Base-by-base conservation (phyloP, 64 coral and sea anemone genomes). In the Montipora foliosa region DNA sequence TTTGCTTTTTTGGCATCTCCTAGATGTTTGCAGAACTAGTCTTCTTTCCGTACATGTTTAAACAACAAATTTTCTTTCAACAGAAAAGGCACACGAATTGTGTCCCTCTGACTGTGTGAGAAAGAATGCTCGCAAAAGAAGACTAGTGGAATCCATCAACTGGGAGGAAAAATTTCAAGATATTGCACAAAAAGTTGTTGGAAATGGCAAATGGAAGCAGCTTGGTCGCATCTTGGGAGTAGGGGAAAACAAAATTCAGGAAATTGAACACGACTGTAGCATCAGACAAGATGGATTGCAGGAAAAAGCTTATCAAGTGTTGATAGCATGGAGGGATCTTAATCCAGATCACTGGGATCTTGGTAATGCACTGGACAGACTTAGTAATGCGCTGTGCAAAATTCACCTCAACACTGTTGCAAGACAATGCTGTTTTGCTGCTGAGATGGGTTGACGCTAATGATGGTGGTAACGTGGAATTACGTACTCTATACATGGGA, bases 241-340 rank as follows among this genome's bases (percentile, higher is more conserved):
- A 2, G 78, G 90, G 67, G 91, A 98, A 29, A 91, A 4, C 16
- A 95, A 93, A 74, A 84, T 98, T 2, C 55, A 76, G 9, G 94
- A 94, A 88, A 98, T 98, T n/a, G 97, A 98, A 83, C 81, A 76
- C 4, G 89, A 98, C 83, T 81, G 79, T 15, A 29, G 52, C 53
- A 89, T 83, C 13, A 94, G 81, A 25, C 87, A 95, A 3, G 88
- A 94, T 72, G 88, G 97, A 22, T 84, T 98, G 20, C 91, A 89
- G 4, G 97, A 98, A 24, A 91, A 98, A 69, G 88, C 94, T 4
- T 91, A 88, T 77, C 97, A 98, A 73, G 95, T 98, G 94, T 70
- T 98, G 8, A 24, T 91, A 6, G 94, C 94, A 62, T 98, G 94
- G 91, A 75, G 91, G 46, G 97, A 98, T 6, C 71, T 48, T 5